phyloP scores from a whole-genome alignment of 2,113 vertebrate genomes.

The Rhabdomys dilectus region DNA sequence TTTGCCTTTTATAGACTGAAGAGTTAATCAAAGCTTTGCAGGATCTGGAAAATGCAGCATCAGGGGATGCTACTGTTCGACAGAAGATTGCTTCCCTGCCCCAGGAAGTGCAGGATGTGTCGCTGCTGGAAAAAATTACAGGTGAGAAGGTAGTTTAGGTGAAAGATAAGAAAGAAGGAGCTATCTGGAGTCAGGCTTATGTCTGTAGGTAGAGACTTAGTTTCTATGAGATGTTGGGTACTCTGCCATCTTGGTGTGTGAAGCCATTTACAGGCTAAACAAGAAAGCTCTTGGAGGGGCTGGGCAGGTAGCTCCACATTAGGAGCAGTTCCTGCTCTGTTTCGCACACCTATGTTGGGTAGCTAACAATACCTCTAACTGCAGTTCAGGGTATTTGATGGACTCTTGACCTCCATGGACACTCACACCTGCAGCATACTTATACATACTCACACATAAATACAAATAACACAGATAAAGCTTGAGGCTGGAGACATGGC shows the following conservation, averaged over 20 bases:
- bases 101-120: constrained; percentile 98
- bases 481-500: not conserved
- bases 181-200: not conserved
- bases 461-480: not conserved
- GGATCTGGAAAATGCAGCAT: constrained; percentile 98
- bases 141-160: constrained; percentile 85
- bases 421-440: not conserved
- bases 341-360: not conserved
- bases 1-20: constrained; percentile 90
- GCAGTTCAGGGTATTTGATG: not conserved
- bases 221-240: not conserved
- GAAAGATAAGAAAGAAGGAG: not conserved
- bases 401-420: not conserved
- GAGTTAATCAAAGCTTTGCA: constrained; percentile 98
- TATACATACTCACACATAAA: not conserved
- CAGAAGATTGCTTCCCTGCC: constrained; percentile 99
- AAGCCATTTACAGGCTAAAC: not conserved
- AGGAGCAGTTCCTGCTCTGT: not conserved
- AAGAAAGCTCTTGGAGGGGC: not conserved
- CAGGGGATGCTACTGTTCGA: constrained; percentile 96
- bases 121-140: constrained; percentile 97
- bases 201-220: not conserved
- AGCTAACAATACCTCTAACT: not conserved
- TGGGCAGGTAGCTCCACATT: not conserved
- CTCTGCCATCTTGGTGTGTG: constrained; percentile 4